Conservation (phyloP, 2,113 vertebrate species). For the Oryzias celebensis region DNA sequence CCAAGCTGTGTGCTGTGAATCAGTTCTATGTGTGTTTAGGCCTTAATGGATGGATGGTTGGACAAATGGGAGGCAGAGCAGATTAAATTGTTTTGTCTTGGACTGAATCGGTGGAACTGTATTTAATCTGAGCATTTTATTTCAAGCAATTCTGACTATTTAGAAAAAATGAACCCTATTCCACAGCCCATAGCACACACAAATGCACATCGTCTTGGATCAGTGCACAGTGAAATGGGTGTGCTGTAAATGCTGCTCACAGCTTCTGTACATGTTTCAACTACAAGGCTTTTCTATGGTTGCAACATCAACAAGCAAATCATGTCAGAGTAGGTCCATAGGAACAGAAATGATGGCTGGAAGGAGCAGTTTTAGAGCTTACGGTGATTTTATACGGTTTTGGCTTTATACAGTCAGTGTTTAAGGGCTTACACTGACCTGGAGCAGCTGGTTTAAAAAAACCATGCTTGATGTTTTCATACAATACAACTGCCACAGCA, state of each 20-base stretch:
- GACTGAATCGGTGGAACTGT: slow-evolving; percentile 31
- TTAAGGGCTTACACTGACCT: slow-evolving; percentile 39
- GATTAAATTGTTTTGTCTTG: slow-evolving; percentile 39
- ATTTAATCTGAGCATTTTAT: slow-evolving; percentile 25
- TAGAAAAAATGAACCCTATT: slow-evolving; percentile 22
- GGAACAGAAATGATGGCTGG: neutral
- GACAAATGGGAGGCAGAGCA: slow-evolving; percentile 36
- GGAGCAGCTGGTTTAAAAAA: slow-evolving; percentile 50
- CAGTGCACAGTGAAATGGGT: neutral
- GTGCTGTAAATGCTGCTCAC: slow-evolving; percentile 23
- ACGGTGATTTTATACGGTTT: too few species aligned
- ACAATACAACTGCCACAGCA: too few species aligned
- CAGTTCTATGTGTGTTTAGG: slow-evolving; percentile 26
- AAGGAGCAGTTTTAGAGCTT: too few species aligned
- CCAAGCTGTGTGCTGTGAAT: slow-evolving; percentile 37
- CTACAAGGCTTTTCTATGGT: neutral
- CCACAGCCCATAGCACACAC: slow-evolving; percentile 2
- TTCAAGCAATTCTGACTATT: slow-evolving; percentile 24
- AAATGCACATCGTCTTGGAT: neutral
- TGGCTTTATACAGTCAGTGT: too few species aligned
- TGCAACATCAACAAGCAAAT: neutral
- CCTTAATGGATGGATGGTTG: slow-evolving; percentile 27
- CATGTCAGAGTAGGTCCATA: neutral
- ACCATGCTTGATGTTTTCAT: slow-evolving; percentile 61
- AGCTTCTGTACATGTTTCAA: slow-evolving; percentile 23